These are phyloP conservation scores for Corbicula japonica DNA, from an alignment of 2,888 invertebrate genomes.

Conservation along the genomic window DNA sequence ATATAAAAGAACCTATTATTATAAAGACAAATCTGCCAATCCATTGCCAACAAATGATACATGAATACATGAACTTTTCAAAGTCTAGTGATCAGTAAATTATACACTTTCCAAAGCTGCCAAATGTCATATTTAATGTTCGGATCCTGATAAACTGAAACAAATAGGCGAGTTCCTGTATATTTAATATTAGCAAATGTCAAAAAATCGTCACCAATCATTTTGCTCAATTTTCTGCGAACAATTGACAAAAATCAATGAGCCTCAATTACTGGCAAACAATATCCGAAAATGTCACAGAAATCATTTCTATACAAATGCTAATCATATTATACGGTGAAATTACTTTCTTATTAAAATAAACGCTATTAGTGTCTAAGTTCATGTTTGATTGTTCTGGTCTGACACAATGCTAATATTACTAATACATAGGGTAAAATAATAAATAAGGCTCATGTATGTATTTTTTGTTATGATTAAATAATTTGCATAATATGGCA, in stretches of 20 bases:
- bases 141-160: slow-evolving; percentile 48
- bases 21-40: slow-evolving; percentile 34
- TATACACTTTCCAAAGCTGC: slow-evolving; percentile 34
- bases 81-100: slow-evolving; percentile 33
- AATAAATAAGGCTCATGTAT: too few relatives aligned
- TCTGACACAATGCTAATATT: too few relatives aligned
- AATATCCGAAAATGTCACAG: slow-evolving; percentile 26
- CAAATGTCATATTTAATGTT: slow-evolving; percentile 66
- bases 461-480: too few relatives aligned
- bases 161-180: slow-evolving; percentile 45
- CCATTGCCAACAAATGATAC: slow-evolving; percentile 21
- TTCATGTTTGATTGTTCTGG: too few relatives aligned
- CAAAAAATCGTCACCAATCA: slow-evolving; percentile 40
- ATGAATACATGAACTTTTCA: slow-evolving; percentile 37
- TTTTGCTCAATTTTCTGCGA: slow-evolving; percentile 13
- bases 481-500: too few relatives aligned
- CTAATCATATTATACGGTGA: slow-evolving; percentile 7
- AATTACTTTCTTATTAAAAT: slow-evolving; percentile 19
- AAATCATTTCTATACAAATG: slow-evolving; percentile 25
- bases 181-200: slow-evolving; percentile 40
- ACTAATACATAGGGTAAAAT: too few relatives aligned
- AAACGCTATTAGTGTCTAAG: too few relatives aligned
- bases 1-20: too few relatives aligned
- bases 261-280: slow-evolving; percentile 7
- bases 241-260: slow-evolving; percentile 62